Base-by-base conservation (phyloP, 2,797 vertebrate genomes). In the Enteromius viviparus region DNA sequence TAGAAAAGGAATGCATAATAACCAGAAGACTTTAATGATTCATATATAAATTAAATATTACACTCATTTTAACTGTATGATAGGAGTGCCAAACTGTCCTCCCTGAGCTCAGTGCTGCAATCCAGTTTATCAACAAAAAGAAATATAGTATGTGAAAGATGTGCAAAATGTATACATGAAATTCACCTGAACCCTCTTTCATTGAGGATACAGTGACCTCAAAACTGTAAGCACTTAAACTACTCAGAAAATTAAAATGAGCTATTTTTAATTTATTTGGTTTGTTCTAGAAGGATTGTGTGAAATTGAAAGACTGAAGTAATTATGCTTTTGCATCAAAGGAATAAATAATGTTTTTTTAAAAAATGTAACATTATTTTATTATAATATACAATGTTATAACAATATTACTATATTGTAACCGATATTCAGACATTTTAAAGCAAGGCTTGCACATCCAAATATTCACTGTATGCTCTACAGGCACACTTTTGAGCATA, bases 1-100 rank as follows among this genome's bases (percentile, higher is more conserved):
- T 95, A 96, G 96, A 97, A 93, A 98, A 94, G 94, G 97, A 98
- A 97, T 97, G 95, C 94, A 96, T 98, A 95, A 98, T 98, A 93
- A 91, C 92, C 91, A 87, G 92, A 92, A 91, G 93, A 92, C 94
- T 95, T 95, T 95, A 95, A 95, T 95, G 95, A 95, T 94, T 93
- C 90, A 91, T 90, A 93, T 95, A 95, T 95, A 93, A 95, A 96
- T 96, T 94, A 95, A 95, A 95, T 95, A 96, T 96, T 89, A 91
- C 87, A 85, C 91, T 90, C 88, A 91, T 94, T 95, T 95, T 94
- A 91, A 92, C 91, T 87, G 91, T 90, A 94, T 94, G 93, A 93
- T 89, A 29, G 90, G 86, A 84, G 66, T 83, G 80, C 81, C 81
- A 82, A 85, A 79, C 79, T 42, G 32, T 80, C 87, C 70, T 85